Evolutionary conservation across 1,140 invertebrate genomes (phyloP).

Genomic region (Drosophila punjabiensis): DNA sequence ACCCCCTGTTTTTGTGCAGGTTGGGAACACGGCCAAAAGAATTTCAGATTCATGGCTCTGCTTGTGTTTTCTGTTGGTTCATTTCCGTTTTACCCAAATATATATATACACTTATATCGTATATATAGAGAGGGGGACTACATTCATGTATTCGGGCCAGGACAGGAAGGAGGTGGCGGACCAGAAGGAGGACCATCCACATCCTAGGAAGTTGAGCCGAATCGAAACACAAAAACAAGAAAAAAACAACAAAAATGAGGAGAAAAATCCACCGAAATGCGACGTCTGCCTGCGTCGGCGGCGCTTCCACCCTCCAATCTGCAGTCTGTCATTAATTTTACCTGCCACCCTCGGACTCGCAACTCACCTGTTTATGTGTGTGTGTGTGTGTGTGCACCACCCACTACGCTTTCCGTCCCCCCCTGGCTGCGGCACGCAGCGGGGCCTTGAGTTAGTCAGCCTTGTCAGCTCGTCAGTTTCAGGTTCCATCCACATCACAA

Average conservation of each 20-base stretch:
- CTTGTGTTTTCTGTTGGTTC: slow-evolving; percentile 72
- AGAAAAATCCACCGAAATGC: slow-evolving; percentile 36
- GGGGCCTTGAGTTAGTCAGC: slow-evolving; percentile 72
- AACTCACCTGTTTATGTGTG: slow-evolving; percentile 33
- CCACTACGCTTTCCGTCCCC: not conserved
- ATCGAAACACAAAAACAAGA: not conserved
- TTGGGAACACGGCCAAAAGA: slow-evolving; percentile 41
- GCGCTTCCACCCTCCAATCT: slow-evolving; percentile 46
- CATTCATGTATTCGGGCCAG: not conserved
- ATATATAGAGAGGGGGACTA: not conserved
- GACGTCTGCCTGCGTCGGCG: slow-evolving; percentile 57
- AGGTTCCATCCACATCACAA: slow-evolving; percentile 67
- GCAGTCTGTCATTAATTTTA: slow-evolving; percentile 63
- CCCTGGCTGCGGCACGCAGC: slow-evolving; percentile 55
- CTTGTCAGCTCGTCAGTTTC: slow-evolving; percentile 75
- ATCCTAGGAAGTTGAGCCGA: slow-evolving; percentile 42
- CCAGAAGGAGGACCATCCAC: slow-evolving; percentile 31
- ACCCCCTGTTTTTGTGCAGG: not conserved
- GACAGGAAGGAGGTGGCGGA: slow-evolving; percentile 1
- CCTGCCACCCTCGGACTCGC: slow-evolving; percentile 41
- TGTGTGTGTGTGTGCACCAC: slow-evolving; percentile 8
- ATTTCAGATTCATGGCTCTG: slow-evolving; percentile 79
- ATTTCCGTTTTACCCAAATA: slow-evolving; percentile 68
- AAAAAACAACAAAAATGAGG: not conserved
- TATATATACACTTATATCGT: slow-evolving; percentile 9